phyloP scores from a whole-genome alignment of 2,888 invertebrate species.

The Diachrysia chrysitis region DNA sequence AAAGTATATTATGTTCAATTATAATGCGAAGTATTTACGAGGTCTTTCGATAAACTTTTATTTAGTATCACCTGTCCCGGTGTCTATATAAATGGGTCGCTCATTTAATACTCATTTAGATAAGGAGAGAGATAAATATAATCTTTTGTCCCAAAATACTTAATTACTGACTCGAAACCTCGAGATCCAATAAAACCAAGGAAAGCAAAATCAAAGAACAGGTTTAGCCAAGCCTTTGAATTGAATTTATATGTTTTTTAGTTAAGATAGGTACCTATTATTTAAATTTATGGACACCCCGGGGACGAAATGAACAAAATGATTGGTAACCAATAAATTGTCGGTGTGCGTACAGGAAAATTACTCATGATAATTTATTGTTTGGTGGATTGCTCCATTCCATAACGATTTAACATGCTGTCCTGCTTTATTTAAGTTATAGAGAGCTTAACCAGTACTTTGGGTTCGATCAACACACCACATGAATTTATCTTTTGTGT shows the following conservation, averaged over 20 bases:
- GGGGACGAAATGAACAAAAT: slow-evolving; percentile 43
- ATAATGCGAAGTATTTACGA: not conserved
- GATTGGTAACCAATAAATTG: slow-evolving; percentile 50
- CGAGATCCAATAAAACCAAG: not conserved
- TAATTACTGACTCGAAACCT: not conserved
- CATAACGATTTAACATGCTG: slow-evolving; percentile 22
- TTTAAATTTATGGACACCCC: slow-evolving; percentile 31
- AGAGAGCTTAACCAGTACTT: not conserved
- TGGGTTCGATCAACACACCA: slow-evolving; percentile 3
- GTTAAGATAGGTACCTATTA: slow-evolving; percentile 36
- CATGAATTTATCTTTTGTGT: not conserved
- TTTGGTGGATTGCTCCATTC: slow-evolving; percentile 28
- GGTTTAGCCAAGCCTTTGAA: slow-evolving; percentile 10
- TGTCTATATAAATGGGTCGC: not conserved
- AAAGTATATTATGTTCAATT: not conserved
- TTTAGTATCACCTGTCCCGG: too few relatives aligned
- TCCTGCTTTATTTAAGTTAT: slow-evolving; percentile 3
- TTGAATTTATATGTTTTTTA: slow-evolving; percentile 33
- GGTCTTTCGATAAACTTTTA: too few relatives aligned
- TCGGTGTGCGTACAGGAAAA: slow-evolving; percentile 48
- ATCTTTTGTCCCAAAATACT: slow-evolving; percentile 7
- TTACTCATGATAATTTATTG: slow-evolving; percentile 52
- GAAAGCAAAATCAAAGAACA: not conserved
- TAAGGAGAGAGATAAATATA: not conserved
- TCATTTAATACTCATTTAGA: not conserved